Percentiles rank a stretch among this genome's conserved stretches.
These are phyloP conservation scores for Ostrea edulis DNA, from an alignment of 1,140 invertebrate genomes.

Conservation along the genomic window DNA sequence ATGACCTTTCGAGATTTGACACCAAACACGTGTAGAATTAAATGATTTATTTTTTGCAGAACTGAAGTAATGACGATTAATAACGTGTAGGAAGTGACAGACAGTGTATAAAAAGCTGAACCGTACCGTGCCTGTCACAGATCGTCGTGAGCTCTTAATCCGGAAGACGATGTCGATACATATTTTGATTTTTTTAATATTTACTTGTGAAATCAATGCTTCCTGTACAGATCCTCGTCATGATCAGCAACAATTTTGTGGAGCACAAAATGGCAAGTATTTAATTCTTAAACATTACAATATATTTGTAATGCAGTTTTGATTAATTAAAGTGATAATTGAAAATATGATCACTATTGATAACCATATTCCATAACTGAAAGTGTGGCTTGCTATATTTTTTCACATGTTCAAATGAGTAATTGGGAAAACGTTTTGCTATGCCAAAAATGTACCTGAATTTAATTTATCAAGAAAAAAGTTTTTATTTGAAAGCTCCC, in stretches of 20 bases:
- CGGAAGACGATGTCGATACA: neutral
- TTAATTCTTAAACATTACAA: neutral
- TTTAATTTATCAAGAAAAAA: too few relatives aligned
- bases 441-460: too few relatives aligned
- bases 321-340: too few relatives aligned
- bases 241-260: neutral
- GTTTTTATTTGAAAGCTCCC: too few relatives aligned
- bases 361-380: too few relatives aligned
- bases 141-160: neutral
- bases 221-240: neutral
- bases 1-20: neutral
- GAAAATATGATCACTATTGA: too few relatives aligned
- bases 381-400: too few relatives aligned
- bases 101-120: neutral
- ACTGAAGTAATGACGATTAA: neutral
- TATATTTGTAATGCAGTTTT: neutral
- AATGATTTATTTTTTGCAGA: neutral
- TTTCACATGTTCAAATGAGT: too few relatives aligned
- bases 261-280: neutral
- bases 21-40: neutral
- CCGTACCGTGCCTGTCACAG: neutral
- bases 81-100: slow-evolving; percentile 24
- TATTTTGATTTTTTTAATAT: neutral
- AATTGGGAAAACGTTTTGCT: too few relatives aligned
- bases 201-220: neutral